Base-by-base conservation (phyloP, 2,888 invertebrate species). In the Eucriotettix oculatus region DNA sequence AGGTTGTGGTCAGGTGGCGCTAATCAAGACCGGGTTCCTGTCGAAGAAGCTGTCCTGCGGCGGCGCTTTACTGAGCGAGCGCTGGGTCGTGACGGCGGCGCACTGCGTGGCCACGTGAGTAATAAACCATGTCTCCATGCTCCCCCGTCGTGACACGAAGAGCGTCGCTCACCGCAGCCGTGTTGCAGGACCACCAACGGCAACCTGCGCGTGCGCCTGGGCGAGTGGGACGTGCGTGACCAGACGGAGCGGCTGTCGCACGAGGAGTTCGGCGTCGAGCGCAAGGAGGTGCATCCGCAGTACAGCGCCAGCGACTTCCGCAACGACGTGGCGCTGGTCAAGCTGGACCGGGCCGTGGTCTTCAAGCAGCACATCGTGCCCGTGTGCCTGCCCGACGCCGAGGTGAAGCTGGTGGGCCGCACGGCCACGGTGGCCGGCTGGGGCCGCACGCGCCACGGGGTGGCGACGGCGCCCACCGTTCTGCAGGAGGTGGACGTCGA, bases 361-460 rank as follows among this genome's bases (percentile, higher is more conserved):
- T 94, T 90, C 72, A 90, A 92, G 68, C 92, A 94, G 68, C 94
- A 95, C 72, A 94, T 95, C 64, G 77, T 94, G 55, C 94, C 94
- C 1, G 93, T 95, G 10, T 95, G 95, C 71, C 75, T 95, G 52
- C 94, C 95, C 16, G 70, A 85, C 82, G 61, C 83, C 82, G 66
- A 81, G 80, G 72, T 78, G 70, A 92, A 90, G 71, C 72, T 93
- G 17, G 83, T 88, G 0, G 93, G 94, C 1, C 87, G 87, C 69
- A 87, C 87, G 75, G 94, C 92, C 54, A 93, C 93, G 0, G 94
- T 94, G 0, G 90, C 87, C 0, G 94, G 94, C 1, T 95, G 94
- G 94, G 94, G 94, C 0, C 76, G 94, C 40, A 93, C 92, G 1
- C 78, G 90, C 55, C 92, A 93, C 68, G 93, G 76, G 17, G 72